These are phyloP conservation scores for Carollia perspicillata DNA, from an alignment of 2,113 vertebrate species.

Conservation along the genomic window DNA sequence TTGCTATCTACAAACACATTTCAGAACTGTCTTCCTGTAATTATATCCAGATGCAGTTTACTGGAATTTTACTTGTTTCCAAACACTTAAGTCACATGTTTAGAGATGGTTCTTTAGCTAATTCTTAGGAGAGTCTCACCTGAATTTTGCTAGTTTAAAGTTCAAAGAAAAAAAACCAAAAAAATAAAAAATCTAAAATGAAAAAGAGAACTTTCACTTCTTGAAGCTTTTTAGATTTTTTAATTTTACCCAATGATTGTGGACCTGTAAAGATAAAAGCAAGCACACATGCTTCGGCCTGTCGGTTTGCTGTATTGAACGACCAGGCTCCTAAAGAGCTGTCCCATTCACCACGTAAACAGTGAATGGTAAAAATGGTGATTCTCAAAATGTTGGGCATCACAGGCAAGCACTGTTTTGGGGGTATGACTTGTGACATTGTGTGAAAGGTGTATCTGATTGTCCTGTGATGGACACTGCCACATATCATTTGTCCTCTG, in stretches of 20 bases:
- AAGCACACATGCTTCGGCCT: neutral
- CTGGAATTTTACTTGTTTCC: neutral
- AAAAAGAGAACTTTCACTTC: neutral
- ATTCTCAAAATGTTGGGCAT: neutral
- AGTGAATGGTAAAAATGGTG: neutral
- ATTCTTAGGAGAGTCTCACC: neutral
- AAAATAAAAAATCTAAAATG: neutral
- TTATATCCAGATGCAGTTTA: neutral
- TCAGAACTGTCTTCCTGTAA: neutral
- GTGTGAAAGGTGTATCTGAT: neutral
- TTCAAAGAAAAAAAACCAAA: neutral
- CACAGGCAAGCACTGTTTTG: neutral
- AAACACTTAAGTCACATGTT: neutral
- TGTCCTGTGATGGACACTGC: neutral
- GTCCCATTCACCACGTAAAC: neutral
- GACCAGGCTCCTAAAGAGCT: neutral
- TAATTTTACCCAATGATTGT: neutral
- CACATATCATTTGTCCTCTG: neutral
- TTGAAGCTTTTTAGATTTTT: neutral
- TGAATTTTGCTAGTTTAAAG: neutral
- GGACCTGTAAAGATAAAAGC: neutral
- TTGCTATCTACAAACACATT: constrained; percentile 22
- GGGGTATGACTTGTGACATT: neutral
- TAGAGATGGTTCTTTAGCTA: neutral
- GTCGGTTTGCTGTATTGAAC: neutral